Evolutionary conservation across 2,113 vertebrate species (phyloP), one percentile per base, ranked within the genome.

Genomic region (Oncorhynchus clarkii): DNA sequence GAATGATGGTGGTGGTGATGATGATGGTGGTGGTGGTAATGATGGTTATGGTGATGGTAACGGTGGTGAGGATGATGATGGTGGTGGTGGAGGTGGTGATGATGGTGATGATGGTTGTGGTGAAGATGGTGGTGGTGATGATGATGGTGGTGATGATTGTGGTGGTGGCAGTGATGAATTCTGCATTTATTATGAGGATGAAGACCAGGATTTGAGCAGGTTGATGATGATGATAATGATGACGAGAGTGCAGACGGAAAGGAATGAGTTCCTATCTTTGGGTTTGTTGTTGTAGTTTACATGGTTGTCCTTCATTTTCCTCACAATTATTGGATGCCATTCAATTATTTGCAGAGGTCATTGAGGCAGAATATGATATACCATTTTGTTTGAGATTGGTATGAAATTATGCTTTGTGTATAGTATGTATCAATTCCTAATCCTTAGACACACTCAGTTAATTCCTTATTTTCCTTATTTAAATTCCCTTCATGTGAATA

Each of bases 401-500:
- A 12, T 80, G 27, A 67, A 29, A 20, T 0, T 72, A 79, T 73
- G 9, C 65, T 73, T 49, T 71, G 39, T 69, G 29, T 22, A 31
- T 29, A 67, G 64, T 66, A 1, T 22, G 27, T 68, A 26, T 31
- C 14, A 54, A 45, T 70, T 65, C 76, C 73, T 82, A 34, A 71
- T 78, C 67, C 74, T 67, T 48, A 51, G 22, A 48, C 4, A 62
- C 29, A 39, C 26, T 66, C 7, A 14, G 14, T 20, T 20, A 18
- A 59, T 20, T 14, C 26, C 24, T 48, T 27, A 7, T 62, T 57
- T 66, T 72, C 85, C 80, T 60, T 80, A 78, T 87, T 84, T 77
- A 80, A 77, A 82, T 79, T 77, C 71, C 71, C 48, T 1, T 4
- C 34, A 73, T 80, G 81, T 85, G 82, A 85, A 88, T 89, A 90